These are phyloP conservation scores for Toxostoma redivivum DNA, from an alignment of 2,113 vertebrate species.

Conservation along the genomic window DNA sequence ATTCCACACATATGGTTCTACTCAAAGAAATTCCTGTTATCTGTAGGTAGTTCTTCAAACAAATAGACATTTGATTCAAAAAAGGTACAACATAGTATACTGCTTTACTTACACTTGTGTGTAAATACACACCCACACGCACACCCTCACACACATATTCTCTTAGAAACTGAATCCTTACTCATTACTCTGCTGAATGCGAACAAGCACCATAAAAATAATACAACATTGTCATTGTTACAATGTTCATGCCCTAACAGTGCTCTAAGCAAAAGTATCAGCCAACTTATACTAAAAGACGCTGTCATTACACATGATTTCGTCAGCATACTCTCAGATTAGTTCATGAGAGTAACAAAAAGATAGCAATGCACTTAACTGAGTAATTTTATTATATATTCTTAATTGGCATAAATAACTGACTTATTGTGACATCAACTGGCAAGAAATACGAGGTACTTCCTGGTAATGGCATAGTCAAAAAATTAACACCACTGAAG, in stretches of 20 bases:
- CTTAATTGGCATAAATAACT: background rate
- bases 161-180: background rate
- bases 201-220: background rate
- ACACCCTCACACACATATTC: background rate
- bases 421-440: background rate
- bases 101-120: background rate
- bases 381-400: background rate
- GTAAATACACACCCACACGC: background rate
- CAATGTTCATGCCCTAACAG: background rate
- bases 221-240: fast-evolving
- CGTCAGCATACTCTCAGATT: background rate
- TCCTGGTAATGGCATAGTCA: background rate
- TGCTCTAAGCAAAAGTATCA: background rate
- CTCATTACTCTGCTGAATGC: background rate
- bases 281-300: background rate
- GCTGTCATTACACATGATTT: background rate
- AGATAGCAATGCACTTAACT: background rate
- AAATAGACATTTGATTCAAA: background rate
- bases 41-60: background rate
- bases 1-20: background rate
- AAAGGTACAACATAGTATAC: background rate
- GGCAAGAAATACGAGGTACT: background rate
- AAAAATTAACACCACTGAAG: background rate
- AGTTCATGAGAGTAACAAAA: background rate
- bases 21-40: background rate